Evolutionary conservation across 2,888 invertebrate species (phyloP), one percentile per base, ranked within the genome.

Genomic region (Parnassius orleans): DNA sequence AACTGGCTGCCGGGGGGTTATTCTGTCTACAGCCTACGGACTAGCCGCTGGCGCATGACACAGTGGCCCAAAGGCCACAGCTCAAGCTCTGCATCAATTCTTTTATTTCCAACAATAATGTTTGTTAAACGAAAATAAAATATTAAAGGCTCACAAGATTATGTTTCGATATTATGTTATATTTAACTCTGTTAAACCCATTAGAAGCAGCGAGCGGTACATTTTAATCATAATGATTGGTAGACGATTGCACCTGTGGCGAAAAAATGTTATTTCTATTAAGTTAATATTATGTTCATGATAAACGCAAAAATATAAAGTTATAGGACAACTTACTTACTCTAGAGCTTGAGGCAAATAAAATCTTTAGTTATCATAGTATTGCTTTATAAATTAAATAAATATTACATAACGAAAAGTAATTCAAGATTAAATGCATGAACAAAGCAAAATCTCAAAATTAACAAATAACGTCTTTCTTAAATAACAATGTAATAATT

Each of bases 1-100:
- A 90, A 90, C 86, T 90, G 90, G 88, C 90, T 90, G 90, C 87
- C 90, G 90, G 90, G 90, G 90, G 86, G 83, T 90, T 88, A 90
- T 84, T 86, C 63, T 59, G 81, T 84, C 84, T 86, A 84, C 75
- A 78, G 80, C 82, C 81, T 86, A 86, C 77, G 83, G 84, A 83
- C 83, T 76, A 72, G 83, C 85, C 87, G 89, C 87, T 81, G 77
- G 73, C 75, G 81, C 79, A 76, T 78, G 75, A 72, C 77, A 76
- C 80, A 75, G 10, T 73, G 72, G 78, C 76, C 74, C 70, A 74
- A 64, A 66, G 73, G 78, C 79, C 79, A 79, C 64, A 76, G 68
- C 47, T 69, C 68, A 75, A 66, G 76, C 74, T 79, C 76, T 77
- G 76, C 75, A 74, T 78, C 70, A 71, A 42, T 61, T 47, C 24